A percentile compares a stretch with the other conserved stretches of the same genome.
phyloP scores from a whole-genome alignment of 2,797 vertebrate genomes.

The Semotilus atromaculatus region DNA sequence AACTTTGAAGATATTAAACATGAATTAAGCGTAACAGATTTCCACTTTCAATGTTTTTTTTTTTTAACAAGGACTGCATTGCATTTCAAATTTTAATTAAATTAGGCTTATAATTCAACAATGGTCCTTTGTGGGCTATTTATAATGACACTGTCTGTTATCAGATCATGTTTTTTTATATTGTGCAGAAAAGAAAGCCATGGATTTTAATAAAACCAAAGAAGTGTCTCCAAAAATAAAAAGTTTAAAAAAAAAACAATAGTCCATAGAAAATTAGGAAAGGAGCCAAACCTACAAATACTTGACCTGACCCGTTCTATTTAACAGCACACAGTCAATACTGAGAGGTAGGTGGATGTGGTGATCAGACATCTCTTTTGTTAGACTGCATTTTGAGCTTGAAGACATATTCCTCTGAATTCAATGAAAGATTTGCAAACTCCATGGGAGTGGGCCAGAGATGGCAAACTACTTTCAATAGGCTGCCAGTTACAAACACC shows the following conservation, averaged over 20 bases:
- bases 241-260: background rate
- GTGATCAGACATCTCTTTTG: conserved; percentile 42
- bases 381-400: conserved; percentile 21
- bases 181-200: conserved; percentile 13
- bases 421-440: conserved; percentile 26
- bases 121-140: background rate
- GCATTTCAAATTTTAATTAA: conserved; percentile 20
- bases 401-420: conserved; percentile 6
- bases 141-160: conserved; percentile 12
- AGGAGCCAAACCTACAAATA: conserved; percentile 36
- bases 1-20: conserved; percentile 4
- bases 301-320: conserved; percentile 19
- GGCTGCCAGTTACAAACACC: conserved; percentile 13
- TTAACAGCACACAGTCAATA: conserved; percentile 15
- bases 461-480: conserved; percentile 20
- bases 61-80: conserved; percentile 10
- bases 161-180: background rate
- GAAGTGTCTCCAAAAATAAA: conserved; percentile 31
- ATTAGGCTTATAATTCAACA: conserved; percentile 18
- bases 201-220: conserved; percentile 34
- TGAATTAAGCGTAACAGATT: background rate
- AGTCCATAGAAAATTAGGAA: conserved; percentile 35
- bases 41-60: background rate
- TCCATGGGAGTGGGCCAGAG: conserved; percentile 26
- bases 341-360: conserved; percentile 39